A percentile compares a stretch with the other conserved stretches of the same genome.
phyloP scores from a whole-genome alignment of 2,113 vertebrate genomes.

The Bettongia penicillata region DNA sequence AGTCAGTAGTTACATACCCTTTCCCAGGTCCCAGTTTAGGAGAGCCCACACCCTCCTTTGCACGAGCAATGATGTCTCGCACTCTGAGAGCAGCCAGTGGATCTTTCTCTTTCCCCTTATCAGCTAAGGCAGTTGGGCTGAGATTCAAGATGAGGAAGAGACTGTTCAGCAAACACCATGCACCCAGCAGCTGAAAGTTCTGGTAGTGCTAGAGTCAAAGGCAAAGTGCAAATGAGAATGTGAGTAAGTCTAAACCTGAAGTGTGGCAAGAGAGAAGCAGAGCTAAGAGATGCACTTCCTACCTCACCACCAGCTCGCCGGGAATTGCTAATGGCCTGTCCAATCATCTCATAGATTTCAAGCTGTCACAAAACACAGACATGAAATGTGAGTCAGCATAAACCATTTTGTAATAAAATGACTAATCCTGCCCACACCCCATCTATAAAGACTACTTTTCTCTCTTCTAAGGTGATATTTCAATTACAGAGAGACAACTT shows the following conservation, averaged over 20 bases:
- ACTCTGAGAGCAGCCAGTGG: constrained; percentile 96
- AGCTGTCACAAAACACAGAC: constrained; percentile 86
- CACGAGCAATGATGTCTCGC: constrained; percentile 94
- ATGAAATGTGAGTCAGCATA: constrained; percentile 37
- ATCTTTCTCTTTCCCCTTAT: constrained; percentile 99
- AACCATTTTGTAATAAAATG: neutral
- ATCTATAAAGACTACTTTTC: neutral
- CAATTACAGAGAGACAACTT: neutral
- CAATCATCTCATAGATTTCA: constrained; percentile 99
- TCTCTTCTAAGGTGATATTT: neutral
- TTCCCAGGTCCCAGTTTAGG: constrained; percentile 97
- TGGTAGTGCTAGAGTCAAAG: constrained; percentile 92
- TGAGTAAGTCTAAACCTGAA: neutral
- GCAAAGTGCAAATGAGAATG: constrained; percentile 45
- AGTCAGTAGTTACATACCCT: constrained; percentile 85
- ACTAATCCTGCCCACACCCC: neutral
- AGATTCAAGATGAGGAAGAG: constrained; percentile 98
- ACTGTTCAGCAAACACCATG: constrained; percentile 98
- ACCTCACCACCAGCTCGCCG: constrained; percentile 98
- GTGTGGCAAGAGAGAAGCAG: neutral
- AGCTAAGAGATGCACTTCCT: constrained; percentile 43
- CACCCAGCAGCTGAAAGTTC: constrained; percentile 98
- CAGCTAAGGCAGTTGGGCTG: constrained; percentile 96
- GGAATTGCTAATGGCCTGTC: constrained; percentile 96
- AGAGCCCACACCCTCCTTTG: constrained; percentile 96